Conservation (phyloP, 2,797 vertebrate species). For the Acanthis flammea region DNA sequence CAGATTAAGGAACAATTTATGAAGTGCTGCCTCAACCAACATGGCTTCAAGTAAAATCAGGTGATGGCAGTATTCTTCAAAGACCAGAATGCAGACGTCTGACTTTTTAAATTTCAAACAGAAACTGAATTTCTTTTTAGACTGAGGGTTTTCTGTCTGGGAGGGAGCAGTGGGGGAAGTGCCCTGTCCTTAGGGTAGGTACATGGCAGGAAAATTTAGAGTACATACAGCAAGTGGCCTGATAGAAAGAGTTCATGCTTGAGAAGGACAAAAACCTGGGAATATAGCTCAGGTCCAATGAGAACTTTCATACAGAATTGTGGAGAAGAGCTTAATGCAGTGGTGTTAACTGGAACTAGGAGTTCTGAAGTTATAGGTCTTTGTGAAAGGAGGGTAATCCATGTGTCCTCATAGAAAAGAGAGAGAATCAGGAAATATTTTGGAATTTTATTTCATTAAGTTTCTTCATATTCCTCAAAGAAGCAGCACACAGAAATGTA, state of each 20-base stretch:
- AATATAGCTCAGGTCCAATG: not conserved
- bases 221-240: not conserved
- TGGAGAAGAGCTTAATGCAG: not conserved
- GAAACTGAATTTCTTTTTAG: not conserved
- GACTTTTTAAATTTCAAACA: not conserved
- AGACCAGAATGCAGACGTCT: not conserved
- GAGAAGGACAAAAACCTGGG: not conserved
- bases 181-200: not conserved
- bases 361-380: not conserved
- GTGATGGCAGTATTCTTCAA: constrained; percentile 19
- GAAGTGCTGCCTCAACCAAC: constrained; percentile 42
- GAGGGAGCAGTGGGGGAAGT: not conserved
- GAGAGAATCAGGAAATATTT: not conserved
- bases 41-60: constrained; percentile 42
- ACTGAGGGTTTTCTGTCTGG: constrained; percentile 25
- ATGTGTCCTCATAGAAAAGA: not conserved
- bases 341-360: not conserved
- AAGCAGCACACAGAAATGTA: not conserved
- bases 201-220: not conserved
- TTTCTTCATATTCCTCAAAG: not conserved
- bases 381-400: not conserved
- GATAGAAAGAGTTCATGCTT: not conserved
- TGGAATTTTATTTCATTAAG: not conserved
- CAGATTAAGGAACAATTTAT: constrained; percentile 63
- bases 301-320: accelerated